Evolutionary conservation across 92 coral and sea anemone species (phyloP).

Genomic region (Plumapathes pennacea): DNA sequence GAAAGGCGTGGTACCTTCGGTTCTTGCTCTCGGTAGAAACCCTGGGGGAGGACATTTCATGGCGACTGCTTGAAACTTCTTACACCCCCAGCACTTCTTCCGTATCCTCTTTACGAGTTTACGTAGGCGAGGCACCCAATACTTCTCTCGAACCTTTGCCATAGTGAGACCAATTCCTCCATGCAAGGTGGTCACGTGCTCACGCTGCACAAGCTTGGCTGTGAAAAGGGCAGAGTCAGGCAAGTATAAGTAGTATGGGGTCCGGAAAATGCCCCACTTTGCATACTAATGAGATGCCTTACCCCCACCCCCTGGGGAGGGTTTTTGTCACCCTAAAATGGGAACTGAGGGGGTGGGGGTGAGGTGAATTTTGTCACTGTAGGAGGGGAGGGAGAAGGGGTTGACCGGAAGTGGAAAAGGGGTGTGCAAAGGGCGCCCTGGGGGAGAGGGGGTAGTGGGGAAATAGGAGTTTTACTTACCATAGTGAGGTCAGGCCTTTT

Average conservation of each 20-base stretch:
- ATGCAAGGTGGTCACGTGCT: conserved; percentile 18
- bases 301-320: too few relatives aligned
- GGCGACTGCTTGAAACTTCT: conserved; percentile 26
- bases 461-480: too few relatives aligned
- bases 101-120: conserved; percentile 6
- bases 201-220: conserved; percentile 11
- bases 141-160: conserved; percentile 29
- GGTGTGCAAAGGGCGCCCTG: too few relatives aligned
- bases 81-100: conserved; percentile 21
- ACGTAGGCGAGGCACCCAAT: conserved; percentile 42
- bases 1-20: conserved; percentile 22
- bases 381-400: too few relatives aligned
- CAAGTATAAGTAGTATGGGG: conserved; percentile 18
- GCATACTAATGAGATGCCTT: too few relatives aligned
- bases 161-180: conserved; percentile 20
- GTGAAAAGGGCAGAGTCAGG: conserved; percentile 9
- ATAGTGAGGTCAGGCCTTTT: too few relatives aligned
- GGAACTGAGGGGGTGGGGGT: too few relatives aligned
- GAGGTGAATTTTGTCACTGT: too few relatives aligned
- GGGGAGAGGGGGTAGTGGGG: too few relatives aligned
- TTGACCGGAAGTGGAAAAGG: too few relatives aligned
- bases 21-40: conserved; percentile 26
- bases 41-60: conserved; percentile 21
- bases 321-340: too few relatives aligned
- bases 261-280: too few relatives aligned